A percentile compares a stretch with the other conserved stretches of the same genome.
phyloP scores from a whole-genome alignment of 2,888 invertebrate species.

The Eupithecia abbreviata region DNA sequence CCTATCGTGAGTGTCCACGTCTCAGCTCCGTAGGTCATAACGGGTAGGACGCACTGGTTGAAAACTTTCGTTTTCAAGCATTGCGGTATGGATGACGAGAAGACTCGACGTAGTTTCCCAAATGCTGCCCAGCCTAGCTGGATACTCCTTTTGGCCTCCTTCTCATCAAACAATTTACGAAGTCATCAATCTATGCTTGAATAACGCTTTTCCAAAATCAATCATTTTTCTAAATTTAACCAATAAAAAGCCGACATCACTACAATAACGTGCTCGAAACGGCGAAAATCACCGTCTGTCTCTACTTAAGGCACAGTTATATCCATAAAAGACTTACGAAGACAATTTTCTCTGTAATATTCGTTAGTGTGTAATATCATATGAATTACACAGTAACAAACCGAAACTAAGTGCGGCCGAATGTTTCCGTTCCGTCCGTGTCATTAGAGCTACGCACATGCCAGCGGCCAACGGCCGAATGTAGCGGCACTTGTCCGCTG shows the following conservation, averaged over 20 bases:
- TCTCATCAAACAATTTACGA: too few relatives aligned
- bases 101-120: too few relatives aligned
- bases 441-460: conserved; percentile 60
- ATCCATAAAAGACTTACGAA: conserved; percentile 53
- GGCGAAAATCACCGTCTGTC: conserved; percentile 29
- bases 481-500: conserved; percentile 16
- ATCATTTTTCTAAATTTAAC: too few relatives aligned
- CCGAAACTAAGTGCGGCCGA: conserved; percentile 80
- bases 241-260: conserved; percentile 22
- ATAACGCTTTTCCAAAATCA: too few relatives aligned
- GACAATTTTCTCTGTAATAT: conserved; percentile 70
- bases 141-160: too few relatives aligned
- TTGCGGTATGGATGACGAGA: too few relatives aligned
- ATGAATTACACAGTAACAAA: conserved; percentile 81
- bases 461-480: conserved; percentile 27
- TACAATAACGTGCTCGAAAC: conserved; percentile 36
- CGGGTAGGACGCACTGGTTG: too few relatives aligned
- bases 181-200: too few relatives aligned
- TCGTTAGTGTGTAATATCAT: conserved; percentile 68
- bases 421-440: conserved; percentile 70
- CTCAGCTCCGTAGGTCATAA: too few relatives aligned
- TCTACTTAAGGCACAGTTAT: conserved; percentile 44
- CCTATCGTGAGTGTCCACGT: too few relatives aligned
- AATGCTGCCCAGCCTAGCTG: too few relatives aligned
- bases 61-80: too few relatives aligned